Base-by-base conservation (phyloP, 2,113 vertebrate species). In the Aplodontia rufa region DNA sequence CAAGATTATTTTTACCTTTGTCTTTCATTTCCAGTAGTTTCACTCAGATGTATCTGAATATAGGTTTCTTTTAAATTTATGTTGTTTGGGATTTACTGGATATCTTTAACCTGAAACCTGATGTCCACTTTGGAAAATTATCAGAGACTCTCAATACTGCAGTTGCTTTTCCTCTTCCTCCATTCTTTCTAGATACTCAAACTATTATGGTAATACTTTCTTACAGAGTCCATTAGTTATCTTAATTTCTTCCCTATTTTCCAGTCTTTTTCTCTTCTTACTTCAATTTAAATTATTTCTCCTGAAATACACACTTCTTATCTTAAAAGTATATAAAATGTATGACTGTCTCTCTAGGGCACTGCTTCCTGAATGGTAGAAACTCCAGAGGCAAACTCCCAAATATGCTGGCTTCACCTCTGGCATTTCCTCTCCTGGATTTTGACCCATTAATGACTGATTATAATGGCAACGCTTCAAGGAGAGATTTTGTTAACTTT, bases 61-160 rank as follows among this genome's bases (percentile, higher is more conserved):
- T 2, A 13, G 19, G 32, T 76, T 90, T 66, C 17, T 49, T 66
- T 35, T 16, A 64, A 64, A 66, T 68, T 75, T 49, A 55, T 42
- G 35, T 72, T 91, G 35, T 71, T 85, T 91, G 86, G 49, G 51
- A 76, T 85, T 91, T 81, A 71, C 13, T 75, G 40, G 87, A 79
- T 19, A 90, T 75, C 16, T 53, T 71, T 22, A 64, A 84, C 13
- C 22, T 32, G 3, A 55, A 94, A 84, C 12, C 17, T 80, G 62
- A 90, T 91, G 62, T 69, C 40, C n/a, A 42, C 53, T 69, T 80
- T 66, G 20, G 66, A 85, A 84, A 88, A 90, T 80, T 81, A 14
- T 81, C 55, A 90, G 30, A 87, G 37, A 66, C 47, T 78, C 66
- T 86, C n/a, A 75, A 45, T 24, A 90, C 58, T 35, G 24, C 26